phyloP scores from a whole-genome alignment of 1,140 invertebrate species.

The Macrobrachium nipponense region DNA sequence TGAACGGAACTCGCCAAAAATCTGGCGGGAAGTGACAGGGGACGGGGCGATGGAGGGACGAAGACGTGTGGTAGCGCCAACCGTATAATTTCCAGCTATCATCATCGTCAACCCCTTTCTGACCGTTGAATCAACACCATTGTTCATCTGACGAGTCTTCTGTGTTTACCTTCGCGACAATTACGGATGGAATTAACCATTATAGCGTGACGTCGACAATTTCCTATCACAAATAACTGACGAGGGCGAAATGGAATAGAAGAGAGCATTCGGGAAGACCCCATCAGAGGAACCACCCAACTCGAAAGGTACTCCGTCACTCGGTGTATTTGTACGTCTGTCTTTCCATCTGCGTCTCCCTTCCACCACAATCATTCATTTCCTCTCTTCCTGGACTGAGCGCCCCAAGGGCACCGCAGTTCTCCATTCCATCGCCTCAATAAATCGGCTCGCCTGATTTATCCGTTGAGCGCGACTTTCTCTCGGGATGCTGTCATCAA shows the following conservation, averaged over 20 bases:
- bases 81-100: neutral
- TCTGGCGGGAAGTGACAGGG: neutral
- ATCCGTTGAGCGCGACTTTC: no score
- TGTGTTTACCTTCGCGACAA: conserved; percentile 16
- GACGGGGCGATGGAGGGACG: neutral
- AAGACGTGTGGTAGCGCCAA: neutral
- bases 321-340: no score
- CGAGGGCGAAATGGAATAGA: neutral
- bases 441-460: no score
- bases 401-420: no score
- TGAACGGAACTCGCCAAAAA: neutral
- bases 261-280: neutral
- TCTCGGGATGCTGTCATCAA: no score
- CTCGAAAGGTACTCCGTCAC: no score
- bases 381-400: no score
- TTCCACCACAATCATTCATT: no score
- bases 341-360: no score
- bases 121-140: conserved; percentile 13
- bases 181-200: conserved; percentile 23
- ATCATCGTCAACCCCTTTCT: neutral
- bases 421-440: no score
- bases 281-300: neutral
- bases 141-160: neutral
- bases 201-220: conserved; percentile 22
- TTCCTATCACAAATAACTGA: neutral